A percentile compares a stretch with the other conserved stretches of the same genome.
Evolutionary conservation across 2,113 vertebrate genomes (phyloP).

Genomic region (Solea solea): DNA sequence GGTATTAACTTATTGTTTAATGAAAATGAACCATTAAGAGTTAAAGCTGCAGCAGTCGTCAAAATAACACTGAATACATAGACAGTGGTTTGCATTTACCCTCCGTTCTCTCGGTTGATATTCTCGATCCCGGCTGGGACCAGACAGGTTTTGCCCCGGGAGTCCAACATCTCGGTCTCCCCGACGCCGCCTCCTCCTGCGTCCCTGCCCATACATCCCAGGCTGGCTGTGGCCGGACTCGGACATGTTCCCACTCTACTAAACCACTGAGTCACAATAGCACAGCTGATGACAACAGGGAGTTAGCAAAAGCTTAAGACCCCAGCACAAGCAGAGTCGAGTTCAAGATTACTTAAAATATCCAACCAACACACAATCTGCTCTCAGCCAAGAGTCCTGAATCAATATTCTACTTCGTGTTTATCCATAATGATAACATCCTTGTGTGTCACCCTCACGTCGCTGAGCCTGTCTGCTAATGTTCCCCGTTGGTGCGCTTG

Average conservation of each 20-base stretch:
- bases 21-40: no score
- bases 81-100: slow-evolving; percentile 48
- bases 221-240: slow-evolving; percentile 94
- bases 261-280: neutral
- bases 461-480: neutral
- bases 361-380: no score
- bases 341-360: neutral
- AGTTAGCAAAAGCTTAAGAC: neutral
- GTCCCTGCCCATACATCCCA: slow-evolving; percentile 87
- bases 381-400: neutral
- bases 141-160: slow-evolving; percentile 87
- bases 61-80: accelerated
- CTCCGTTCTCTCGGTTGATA: slow-evolving; percentile 86
- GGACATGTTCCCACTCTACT: slow-evolving; percentile 77
- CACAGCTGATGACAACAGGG: neutral
- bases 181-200: slow-evolving; percentile 84
- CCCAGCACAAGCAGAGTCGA: no score
- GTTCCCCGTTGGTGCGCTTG: neutral
- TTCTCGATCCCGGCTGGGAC: slow-evolving; percentile 88
- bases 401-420: neutral
- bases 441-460: accelerated
- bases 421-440: neutral
- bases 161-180: slow-evolving; percentile 84
- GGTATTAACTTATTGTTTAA: no score
- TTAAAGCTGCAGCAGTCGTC: neutral